Evolutionary conservation across 2,113 vertebrate genomes (phyloP).

Genomic region (Amphiprion percula): DNA sequence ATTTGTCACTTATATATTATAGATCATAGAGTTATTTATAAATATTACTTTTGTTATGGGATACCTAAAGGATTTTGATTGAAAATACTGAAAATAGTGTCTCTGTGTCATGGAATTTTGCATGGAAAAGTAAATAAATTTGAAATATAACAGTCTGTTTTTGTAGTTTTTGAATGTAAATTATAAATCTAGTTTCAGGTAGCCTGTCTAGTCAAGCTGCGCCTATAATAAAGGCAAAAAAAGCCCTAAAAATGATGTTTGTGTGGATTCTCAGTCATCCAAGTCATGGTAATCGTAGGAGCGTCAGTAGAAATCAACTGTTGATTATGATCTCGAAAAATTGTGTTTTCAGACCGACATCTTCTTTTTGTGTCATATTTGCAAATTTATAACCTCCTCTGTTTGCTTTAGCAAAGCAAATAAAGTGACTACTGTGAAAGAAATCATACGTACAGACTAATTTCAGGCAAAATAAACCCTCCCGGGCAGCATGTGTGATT

Average conservation of each 20-base stretch:
- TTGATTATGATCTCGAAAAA: too few species aligned
- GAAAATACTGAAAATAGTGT: background rate
- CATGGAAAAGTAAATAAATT: background rate
- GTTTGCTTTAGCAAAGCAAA: conserved; percentile 26
- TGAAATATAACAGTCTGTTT: too few species aligned
- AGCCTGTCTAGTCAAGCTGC: too few species aligned
- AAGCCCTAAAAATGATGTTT: too few species aligned
- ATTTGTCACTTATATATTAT: background rate
- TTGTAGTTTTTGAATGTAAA: too few species aligned
- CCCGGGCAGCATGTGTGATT: conserved; percentile 38
- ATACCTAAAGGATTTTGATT: background rate
- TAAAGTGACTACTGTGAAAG: conserved; percentile 3
- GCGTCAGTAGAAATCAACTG: too few species aligned
- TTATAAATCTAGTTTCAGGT: too few species aligned
- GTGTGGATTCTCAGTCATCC: too few species aligned
- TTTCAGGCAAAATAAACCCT: conserved; percentile 29
- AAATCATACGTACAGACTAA: background rate
- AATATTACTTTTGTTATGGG: background rate
- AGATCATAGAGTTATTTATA: background rate
- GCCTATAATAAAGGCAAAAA: too few species aligned
- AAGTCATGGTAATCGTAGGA: too few species aligned
- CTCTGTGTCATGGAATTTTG: background rate
- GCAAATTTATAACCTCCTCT: background rate
- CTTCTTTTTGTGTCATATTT: background rate
- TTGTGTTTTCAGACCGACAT: too few species aligned